Evolutionary conservation across 2,888 invertebrate genomes (phyloP).

Genomic region (Xestia xanthographa): DNA sequence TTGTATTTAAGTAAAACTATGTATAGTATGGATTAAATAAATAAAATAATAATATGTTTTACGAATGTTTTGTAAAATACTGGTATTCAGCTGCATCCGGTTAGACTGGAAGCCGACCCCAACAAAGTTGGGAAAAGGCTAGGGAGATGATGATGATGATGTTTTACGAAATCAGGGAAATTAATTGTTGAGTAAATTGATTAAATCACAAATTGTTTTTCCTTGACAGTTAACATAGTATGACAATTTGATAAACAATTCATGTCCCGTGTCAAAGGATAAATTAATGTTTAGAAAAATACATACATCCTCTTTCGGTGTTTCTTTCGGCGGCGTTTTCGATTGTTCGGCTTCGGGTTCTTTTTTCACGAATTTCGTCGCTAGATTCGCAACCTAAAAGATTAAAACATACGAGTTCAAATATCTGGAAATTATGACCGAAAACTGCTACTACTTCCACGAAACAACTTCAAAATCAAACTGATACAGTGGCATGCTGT

Average conservation of each 20-base stretch:
- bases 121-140: no score
- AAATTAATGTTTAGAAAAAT: background rate
- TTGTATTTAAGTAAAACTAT: no score
- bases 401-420: background rate
- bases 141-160: no score
- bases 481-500: background rate
- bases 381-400: slow-evolving; percentile 94
- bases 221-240: background rate
- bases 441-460: no score
- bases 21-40: no score
- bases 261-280: background rate
- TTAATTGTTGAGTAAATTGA: no score
- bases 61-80: no score
- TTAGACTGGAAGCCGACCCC: no score
- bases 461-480: background rate
- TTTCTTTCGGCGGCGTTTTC: slow-evolving; percentile 71
- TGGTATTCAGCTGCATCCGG: no score
- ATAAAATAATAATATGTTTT: no score
- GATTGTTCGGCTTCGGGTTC: slow-evolving; percentile 86
- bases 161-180: no score
- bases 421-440: background rate
- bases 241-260: background rate
- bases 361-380: slow-evolving; percentile 92
- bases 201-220: background rate
- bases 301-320: slow-evolving; percentile 68